Evolutionary conservation across 2,888 invertebrate genomes (phyloP).

Genomic region (Odontomyia ornata): DNA sequence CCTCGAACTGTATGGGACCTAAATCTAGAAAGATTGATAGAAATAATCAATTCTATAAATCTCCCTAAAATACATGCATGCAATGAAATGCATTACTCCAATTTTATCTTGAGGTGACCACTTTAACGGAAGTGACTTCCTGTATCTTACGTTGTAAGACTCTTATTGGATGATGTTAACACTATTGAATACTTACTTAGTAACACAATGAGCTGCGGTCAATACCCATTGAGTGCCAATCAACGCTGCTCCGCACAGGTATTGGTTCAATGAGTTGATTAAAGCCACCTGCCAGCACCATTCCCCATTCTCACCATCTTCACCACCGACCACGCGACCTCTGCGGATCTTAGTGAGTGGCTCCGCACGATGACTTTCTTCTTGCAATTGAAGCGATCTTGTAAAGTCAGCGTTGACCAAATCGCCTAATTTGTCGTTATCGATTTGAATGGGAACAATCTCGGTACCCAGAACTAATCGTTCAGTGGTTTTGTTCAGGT

Average conservation of each 20-base stretch:
- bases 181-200: conserved; percentile 73
- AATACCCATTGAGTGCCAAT: conserved; percentile 95
- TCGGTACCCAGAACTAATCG: conserved; percentile 61
- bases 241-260: conserved; percentile 90
- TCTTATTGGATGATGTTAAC: not conserved
- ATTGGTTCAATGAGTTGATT: conserved; percentile 92
- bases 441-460: conserved; percentile 63
- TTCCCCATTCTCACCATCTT: conserved; percentile 89
- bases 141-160: not conserved
- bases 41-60: too few relatives aligned
- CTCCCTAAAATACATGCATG: too few relatives aligned
- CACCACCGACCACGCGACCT: conserved; percentile 83
- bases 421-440: conserved; percentile 62
- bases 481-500: conserved; percentile 59
- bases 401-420: conserved; percentile 56
- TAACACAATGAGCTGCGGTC: conserved; percentile 93
- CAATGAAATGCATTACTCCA: too few relatives aligned
- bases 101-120: too few relatives aligned
- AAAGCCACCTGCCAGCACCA: conserved; percentile 97
- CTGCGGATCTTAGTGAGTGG: conserved; percentile 51
- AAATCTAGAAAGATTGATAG: too few relatives aligned
- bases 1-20: too few relatives aligned
- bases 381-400: conserved; percentile 54
- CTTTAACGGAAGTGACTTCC: not conserved
- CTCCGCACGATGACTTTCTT: conserved; percentile 41